A percentile compares a stretch with the other conserved stretches of the same genome.
These are phyloP conservation scores for Yponomeuta sedellus DNA, from an alignment of 2,888 invertebrate species.

Conservation along the genomic window DNA sequence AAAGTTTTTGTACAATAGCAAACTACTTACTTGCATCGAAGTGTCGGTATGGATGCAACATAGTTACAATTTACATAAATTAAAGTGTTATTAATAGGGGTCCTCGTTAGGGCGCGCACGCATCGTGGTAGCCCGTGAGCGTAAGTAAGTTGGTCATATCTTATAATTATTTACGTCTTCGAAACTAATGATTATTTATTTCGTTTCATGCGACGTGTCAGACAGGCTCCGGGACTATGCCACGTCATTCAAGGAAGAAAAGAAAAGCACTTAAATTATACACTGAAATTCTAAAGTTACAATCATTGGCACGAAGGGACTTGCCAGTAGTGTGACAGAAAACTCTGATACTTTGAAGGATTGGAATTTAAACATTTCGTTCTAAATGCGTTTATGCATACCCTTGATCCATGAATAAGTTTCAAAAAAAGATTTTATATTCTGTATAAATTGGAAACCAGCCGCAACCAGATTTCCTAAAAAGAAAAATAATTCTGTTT, in stretches of 20 bases:
- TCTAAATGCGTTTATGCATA: no score
- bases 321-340: no score
- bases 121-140: background rate
- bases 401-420: no score
- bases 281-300: background rate
- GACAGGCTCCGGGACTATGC: background rate
- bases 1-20: background rate
- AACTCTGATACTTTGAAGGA: no score
- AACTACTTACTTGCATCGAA: background rate
- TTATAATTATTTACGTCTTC: background rate
- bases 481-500: no score
- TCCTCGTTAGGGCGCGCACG: background rate
- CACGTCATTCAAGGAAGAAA: background rate
- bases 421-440: no score
- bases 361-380: no score
- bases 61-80: conserved; percentile 9
- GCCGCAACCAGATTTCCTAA: no score
- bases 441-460: no score
- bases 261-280: background rate
- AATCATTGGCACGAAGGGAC: background rate
- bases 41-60: background rate
- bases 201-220: background rate
- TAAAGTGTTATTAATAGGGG: conserved; percentile 9
- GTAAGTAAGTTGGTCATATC: background rate
- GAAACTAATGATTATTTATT: background rate